Evolutionary conservation across 1,140 invertebrate genomes (phyloP).

Genomic region (Ceratina japonica): DNA sequence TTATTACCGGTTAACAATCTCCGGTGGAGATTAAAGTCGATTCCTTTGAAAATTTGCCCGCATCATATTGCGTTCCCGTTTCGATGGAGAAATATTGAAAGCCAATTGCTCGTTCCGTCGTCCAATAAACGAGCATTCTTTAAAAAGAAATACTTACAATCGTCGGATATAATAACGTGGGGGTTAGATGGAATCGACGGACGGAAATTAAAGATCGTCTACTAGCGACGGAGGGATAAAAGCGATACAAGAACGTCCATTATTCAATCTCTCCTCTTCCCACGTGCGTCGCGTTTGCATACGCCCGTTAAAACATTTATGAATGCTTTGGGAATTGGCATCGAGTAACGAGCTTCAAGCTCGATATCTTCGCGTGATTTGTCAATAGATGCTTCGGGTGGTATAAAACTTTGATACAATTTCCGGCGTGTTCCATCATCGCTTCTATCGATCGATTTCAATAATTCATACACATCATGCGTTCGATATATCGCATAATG

Average conservation of each 20-base stretch:
- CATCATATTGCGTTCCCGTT: slow-evolving; percentile 30
- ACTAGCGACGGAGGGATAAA: slow-evolving; percentile 32
- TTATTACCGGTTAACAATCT: background rate
- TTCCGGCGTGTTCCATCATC: too few relatives aligned
- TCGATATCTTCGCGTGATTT: background rate
- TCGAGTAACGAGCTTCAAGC: background rate
- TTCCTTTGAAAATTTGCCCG: slow-evolving; percentile 2
- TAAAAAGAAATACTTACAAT: slow-evolving; percentile 47
- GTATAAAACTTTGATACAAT: too few relatives aligned
- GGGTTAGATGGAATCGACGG: slow-evolving; percentile 42
- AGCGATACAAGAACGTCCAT: slow-evolving; percentile 5
- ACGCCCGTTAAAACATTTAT: slow-evolving; percentile 1
- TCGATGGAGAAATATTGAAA: slow-evolving; percentile 47
- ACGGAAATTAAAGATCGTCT: slow-evolving; percentile 54
- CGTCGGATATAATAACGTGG: slow-evolving; percentile 28
- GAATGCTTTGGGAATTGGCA: background rate
- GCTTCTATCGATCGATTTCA: too few relatives aligned
- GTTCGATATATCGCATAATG: too few relatives aligned
- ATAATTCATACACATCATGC: too few relatives aligned
- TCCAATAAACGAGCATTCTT: slow-evolving; percentile 43
- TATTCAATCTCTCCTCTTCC: slow-evolving; percentile 15
- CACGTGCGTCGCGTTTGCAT: background rate
- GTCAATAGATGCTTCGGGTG: background rate
- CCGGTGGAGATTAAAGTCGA: slow-evolving; percentile 15
- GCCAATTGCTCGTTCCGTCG: slow-evolving; percentile 48